Percentiles rank a stretch among this genome's conserved stretches.
Conservation (phyloP, 1,140 invertebrate genomes). For the Danaus plexippus region DNA sequence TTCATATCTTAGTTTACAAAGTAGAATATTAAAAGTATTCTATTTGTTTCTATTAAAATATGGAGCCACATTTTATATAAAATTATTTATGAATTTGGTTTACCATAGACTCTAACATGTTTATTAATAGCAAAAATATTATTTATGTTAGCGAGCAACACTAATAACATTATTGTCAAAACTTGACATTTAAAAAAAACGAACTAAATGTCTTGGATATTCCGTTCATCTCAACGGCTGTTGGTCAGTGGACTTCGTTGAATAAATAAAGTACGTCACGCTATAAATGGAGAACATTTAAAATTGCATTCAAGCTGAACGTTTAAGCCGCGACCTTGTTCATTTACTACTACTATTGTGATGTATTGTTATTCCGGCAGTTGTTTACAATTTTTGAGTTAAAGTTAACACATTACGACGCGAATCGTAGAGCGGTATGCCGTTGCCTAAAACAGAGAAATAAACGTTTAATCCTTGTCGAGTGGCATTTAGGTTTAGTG, state of each 20-base stretch:
- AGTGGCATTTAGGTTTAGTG: conserved; percentile 30
- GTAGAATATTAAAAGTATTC: no score
- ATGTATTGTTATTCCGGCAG: conserved; percentile 51
- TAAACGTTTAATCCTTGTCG: conserved; percentile 31
- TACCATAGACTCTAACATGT: conserved; percentile 7
- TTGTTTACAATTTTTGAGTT: conserved; percentile 52
- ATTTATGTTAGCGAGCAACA: no score
- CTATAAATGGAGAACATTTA: conserved; percentile 38
- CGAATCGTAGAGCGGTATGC: conserved; percentile 25
- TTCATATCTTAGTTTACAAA: no score
- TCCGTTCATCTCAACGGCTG: conserved; percentile 33
- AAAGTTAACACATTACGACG: conserved; percentile 27
- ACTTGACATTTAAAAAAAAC: conserved; percentile 20
- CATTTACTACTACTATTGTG: conserved; percentile 35
- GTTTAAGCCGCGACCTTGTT: conserved; percentile 43
- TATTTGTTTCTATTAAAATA: no score
- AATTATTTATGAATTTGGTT: no score
- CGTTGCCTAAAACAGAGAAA: conserved; percentile 25
- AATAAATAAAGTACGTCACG: conserved; percentile 52
- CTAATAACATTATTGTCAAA: conserved; percentile 5
- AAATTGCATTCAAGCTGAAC: conserved; percentile 40
- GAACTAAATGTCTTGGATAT: conserved; percentile 16
- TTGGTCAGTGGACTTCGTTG: conserved; percentile 21
- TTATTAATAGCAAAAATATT: no score
- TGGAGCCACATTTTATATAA: no score